A percentile compares a stretch with the other conserved stretches of the same genome.
Evolutionary conservation across 2,797 vertebrate genomes (phyloP).

Genomic region (Cuculus canorus): DNA sequence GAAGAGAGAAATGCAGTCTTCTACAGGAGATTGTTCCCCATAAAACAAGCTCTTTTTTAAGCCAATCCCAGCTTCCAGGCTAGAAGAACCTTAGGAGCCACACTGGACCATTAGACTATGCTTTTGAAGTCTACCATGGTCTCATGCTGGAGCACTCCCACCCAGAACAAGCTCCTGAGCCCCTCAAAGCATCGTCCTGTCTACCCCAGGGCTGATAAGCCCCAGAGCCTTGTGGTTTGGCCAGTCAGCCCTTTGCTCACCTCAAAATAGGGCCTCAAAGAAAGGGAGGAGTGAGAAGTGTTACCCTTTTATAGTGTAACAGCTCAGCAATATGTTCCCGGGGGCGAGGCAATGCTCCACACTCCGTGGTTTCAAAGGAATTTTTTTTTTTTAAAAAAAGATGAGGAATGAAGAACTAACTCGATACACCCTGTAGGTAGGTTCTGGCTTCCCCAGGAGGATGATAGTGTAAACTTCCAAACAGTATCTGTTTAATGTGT

Average conservation of each 20-base stretch:
- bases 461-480: not conserved
- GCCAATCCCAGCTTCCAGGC: not conserved
- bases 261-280: not conserved
- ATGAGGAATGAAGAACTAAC: slow-evolving; percentile 53
- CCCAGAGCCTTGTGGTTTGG: not conserved
- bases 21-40: not conserved
- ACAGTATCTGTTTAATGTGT: not conserved
- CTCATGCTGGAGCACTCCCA: not conserved
- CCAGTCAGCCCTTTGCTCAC: not conserved
- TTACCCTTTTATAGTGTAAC: slow-evolving; percentile 17
- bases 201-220: not conserved
- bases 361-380: slow-evolving; percentile 14
- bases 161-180: not conserved
- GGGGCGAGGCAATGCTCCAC: slow-evolving; percentile 27
- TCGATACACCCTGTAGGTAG: slow-evolving; percentile 22
- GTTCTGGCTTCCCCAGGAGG: slow-evolving; percentile 24
- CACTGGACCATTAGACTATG: not conserved
- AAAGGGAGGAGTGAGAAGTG: not conserved
- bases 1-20: not conserved
- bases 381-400: not conserved
- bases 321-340: not conserved
- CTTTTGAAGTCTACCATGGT: not conserved
- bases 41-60: not conserved
- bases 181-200: not conserved
- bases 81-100: not conserved